Evolutionary conservation across 2,888 invertebrate genomes (phyloP).

Genomic region (Neria commutata): DNA sequence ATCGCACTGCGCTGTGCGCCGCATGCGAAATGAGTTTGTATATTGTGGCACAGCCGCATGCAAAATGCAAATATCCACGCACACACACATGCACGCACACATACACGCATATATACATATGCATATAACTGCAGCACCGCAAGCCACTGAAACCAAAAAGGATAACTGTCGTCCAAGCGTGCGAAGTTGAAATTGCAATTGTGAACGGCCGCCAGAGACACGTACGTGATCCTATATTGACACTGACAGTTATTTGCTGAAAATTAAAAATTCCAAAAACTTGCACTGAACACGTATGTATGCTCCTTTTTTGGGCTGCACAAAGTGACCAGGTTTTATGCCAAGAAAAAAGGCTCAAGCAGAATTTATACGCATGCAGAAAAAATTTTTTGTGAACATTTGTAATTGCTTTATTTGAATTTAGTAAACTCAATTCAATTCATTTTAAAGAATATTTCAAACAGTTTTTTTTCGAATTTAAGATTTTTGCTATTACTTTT

Average conservation of each 20-base stretch:
- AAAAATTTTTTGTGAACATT: no score
- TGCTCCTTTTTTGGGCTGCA: no score
- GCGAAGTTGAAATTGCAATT: neutral
- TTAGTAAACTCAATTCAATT: no score
- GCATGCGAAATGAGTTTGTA: conserved; percentile 28
- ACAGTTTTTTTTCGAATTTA: no score
- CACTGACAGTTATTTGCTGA: conserved; percentile 48
- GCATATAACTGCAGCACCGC: neutral
- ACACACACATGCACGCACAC: neutral
- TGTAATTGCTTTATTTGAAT: no score
- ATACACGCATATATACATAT: neutral
- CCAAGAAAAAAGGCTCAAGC: no score
- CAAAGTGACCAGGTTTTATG: no score
- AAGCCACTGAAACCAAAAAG: neutral
- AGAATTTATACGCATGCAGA: no score
- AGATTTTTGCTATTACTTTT: no score
- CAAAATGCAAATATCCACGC: neutral
- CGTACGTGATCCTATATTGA: conserved; percentile 35
- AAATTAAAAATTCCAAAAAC: neutral
- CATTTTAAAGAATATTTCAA: no score
- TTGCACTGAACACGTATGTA: no score
- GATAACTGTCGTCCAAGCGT: neutral
- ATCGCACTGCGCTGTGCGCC: conserved; percentile 32
- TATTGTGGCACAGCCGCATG: neutral
- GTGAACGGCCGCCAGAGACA: neutral